Evolutionary conservation across 92 coral and sea anemone species (phyloP), one percentile per base, ranked within the genome.

Genomic region (Anthopleura xanthogrammica): DNA sequence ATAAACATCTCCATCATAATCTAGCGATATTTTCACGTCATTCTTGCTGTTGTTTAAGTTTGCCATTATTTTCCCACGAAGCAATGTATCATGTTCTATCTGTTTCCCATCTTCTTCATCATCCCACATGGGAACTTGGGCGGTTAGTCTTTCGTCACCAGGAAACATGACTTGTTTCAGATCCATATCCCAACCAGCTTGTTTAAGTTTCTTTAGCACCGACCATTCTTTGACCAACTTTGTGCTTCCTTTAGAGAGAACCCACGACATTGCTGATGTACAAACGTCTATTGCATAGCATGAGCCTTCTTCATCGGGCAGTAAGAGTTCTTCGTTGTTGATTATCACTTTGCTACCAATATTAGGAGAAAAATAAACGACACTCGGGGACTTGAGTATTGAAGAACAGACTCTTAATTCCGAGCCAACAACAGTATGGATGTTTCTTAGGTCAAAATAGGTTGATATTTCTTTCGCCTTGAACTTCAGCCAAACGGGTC

Each of bases 271-370:
- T 54, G 58, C 58, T 60, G 87, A 83, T 22, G 80, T 64, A 19
- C 87, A 83, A 50, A 83, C 62, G 57, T 83, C 87, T 29, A 83
- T 60, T 14, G 60, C 87, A n/a, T 55, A 76, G 65, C 87, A 83
- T 1, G 77, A 76, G 12, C 81, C 81, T 42, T 64, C 36, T 16
- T 41, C 82, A 20, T 83, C 87, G 20, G 82, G 36, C 13, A 76
- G 66, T 43, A 19, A 22, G 20, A 62, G 39, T 12, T 77, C 82
- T 8, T 60, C 65, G 19, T 43, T 80, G n/a, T 74, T 41, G 16
- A 40, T 13, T 6, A 83, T 36, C 13, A 24, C 58, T 54, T 54
- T 56, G 75, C 41, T 8, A 8, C 86, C 86, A 23, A 60, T 64
- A 42, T 4, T 83, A 7, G 87, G 82, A 40, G 42, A 20, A 40